Conservation (phyloP, 2,888 invertebrate genomes). For the Nephrocerus scutellatus region DNA sequence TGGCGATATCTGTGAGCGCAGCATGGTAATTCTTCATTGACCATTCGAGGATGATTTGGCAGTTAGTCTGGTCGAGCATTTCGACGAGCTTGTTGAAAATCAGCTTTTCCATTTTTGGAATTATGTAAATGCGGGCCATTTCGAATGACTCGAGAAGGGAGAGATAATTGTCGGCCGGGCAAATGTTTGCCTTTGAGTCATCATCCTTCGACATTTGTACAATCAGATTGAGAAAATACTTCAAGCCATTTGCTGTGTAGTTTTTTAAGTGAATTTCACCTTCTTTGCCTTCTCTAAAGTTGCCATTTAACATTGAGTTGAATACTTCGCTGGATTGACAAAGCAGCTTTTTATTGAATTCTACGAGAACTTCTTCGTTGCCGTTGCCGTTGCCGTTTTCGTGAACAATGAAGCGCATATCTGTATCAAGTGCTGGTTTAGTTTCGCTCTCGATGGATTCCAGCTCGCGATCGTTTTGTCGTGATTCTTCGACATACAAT, state of each 20-base stretch:
- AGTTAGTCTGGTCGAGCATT: conserved; percentile 37
- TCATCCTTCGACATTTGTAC: conserved; percentile 30
- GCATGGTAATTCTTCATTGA: conserved; percentile 44
- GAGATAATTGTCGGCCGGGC: conserved; percentile 33
- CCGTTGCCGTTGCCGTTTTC: conserved; percentile 9
- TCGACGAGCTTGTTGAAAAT: conserved; percentile 36
- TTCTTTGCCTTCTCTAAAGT: conserved; percentile 44
- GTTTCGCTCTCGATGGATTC: conserved; percentile 23
- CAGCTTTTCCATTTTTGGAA: conserved; percentile 38
- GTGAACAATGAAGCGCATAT: conserved; percentile 40
- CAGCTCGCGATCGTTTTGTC: conserved; percentile 26
- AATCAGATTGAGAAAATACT: conserved; percentile 44
- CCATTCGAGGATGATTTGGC: conserved; percentile 43
- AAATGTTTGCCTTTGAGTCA: conserved; percentile 29
- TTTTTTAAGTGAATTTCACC: conserved; percentile 43
- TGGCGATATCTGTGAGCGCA: conserved; percentile 43
- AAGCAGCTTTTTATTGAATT: conserved; percentile 41
- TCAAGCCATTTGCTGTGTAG: conserved; percentile 38
- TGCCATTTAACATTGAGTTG: conserved; percentile 45
- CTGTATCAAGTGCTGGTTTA: conserved; percentile 21
- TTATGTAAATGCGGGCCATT: conserved; percentile 44
- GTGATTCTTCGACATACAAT: conserved; percentile 21
- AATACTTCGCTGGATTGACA: conserved; percentile 46
- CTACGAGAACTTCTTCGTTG: conserved; percentile 25
- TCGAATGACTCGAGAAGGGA: conserved; percentile 45